Evolutionary conservation across 2,113 vertebrate genomes (phyloP).

Genomic region (Phrynosoma blainvillii): DNA sequence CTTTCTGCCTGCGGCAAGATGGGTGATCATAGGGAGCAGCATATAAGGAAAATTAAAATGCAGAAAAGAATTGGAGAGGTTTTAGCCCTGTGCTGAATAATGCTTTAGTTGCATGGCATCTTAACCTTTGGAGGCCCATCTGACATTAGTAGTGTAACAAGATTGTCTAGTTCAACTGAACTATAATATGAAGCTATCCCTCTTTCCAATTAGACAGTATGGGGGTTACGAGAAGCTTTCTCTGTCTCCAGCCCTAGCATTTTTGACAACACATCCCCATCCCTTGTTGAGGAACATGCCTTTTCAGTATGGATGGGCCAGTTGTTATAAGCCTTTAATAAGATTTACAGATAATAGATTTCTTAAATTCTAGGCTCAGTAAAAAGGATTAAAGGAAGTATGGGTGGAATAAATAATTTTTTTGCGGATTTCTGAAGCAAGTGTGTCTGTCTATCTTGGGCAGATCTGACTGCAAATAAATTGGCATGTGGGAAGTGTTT

Average conservation of each 20-base stretch:
- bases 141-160: background rate
- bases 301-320: background rate
- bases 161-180: background rate
- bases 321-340: background rate
- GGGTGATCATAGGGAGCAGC: background rate
- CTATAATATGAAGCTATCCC: background rate
- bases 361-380: background rate
- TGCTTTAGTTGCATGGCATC: background rate
- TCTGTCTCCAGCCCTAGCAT: background rate
- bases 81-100: background rate
- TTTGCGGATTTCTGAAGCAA: background rate
- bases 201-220: background rate
- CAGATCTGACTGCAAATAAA: background rate
- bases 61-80: background rate
- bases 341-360: slow-evolving; percentile 9
- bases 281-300: background rate
- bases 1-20: background rate
- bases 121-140: too few relatives aligned
- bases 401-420: background rate
- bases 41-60: background rate
- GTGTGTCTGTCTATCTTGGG: background rate
- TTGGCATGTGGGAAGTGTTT: background rate
- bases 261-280: background rate
- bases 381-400: background rate
- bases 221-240: background rate